Percentiles rank a stretch among this genome's conserved stretches.
These are phyloP conservation scores for Microctenopoma stevenorrisi DNA, from an alignment of 2,797 vertebrate genomes.

Conservation along the genomic window DNA sequence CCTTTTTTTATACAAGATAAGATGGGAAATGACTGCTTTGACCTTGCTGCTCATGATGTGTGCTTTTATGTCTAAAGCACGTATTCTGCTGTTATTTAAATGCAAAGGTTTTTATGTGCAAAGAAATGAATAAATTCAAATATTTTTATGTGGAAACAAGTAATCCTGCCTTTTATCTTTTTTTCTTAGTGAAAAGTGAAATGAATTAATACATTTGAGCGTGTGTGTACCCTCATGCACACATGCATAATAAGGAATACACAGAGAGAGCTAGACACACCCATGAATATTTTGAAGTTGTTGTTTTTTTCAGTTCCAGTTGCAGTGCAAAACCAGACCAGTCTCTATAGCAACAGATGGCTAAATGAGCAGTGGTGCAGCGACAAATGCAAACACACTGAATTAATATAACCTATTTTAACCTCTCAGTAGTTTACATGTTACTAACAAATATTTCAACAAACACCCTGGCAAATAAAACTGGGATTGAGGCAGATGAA, in stretches of 20 bases:
- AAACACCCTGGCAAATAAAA: slow-evolving; percentile 38
- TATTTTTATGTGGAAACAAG: slow-evolving; percentile 48
- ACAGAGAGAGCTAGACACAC: slow-evolving; percentile 47
- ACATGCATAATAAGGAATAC: slow-evolving; percentile 22
- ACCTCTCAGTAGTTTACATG: slow-evolving; percentile 48
- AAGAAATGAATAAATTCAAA: slow-evolving; percentile 64
- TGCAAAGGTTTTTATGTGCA: slow-evolving; percentile 59
- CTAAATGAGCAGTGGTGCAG: slow-evolving; percentile 55
- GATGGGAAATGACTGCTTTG: slow-evolving; percentile 47
- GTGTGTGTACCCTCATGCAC: slow-evolving; percentile 5
- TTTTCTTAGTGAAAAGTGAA: slow-evolving; percentile 65
- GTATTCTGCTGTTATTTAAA: slow-evolving; percentile 57
- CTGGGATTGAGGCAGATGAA: slow-evolving; percentile 34
- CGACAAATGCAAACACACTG: slow-evolving; percentile 54
- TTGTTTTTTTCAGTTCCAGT: slow-evolving; percentile 58
- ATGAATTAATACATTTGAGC: slow-evolving; percentile 29
- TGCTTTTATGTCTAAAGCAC: slow-evolving; percentile 53
- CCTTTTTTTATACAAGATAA: slow-evolving; percentile 52
- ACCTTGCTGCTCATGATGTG: slow-evolving; percentile 59
- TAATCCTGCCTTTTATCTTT: slow-evolving; percentile 50
- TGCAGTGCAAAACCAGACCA: slow-evolving; percentile 62
- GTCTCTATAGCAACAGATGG: slow-evolving; percentile 81
- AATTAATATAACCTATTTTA: slow-evolving; percentile 56
- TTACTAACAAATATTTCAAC: slow-evolving; percentile 41
- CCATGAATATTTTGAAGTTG: slow-evolving; percentile 66